phyloP scores from a whole-genome alignment of 2,797 vertebrate genomes.

The Novumbra hubbsi region DNA sequence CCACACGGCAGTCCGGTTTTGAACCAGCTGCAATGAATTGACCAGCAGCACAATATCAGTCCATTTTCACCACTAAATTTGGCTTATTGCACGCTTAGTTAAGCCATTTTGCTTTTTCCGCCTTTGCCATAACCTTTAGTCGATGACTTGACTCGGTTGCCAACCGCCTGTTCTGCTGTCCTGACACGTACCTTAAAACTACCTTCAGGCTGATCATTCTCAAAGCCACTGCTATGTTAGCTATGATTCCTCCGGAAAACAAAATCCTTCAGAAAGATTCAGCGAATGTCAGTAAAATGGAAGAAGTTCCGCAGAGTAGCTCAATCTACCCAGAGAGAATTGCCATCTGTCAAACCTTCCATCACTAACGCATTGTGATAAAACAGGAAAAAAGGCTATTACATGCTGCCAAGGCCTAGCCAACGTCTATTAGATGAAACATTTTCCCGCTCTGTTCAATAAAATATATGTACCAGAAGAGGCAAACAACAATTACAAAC shows the following conservation, averaged over 20 bases:
- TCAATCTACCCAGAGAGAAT: constrained; percentile 26
- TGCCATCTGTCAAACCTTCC: constrained; percentile 59
- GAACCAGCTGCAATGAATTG: not conserved
- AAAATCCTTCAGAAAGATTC: constrained; percentile 10
- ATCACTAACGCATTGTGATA: constrained; percentile 38
- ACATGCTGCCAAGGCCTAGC: constrained; percentile 19
- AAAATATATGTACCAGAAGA: not conserved
- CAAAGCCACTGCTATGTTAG: constrained; percentile 18
- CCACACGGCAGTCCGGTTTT: not conserved
- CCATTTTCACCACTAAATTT: not conserved
- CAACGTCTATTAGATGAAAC: constrained; percentile 13
- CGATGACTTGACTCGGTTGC: not conserved
- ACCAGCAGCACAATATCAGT: not conserved
- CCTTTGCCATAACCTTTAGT: not conserved
- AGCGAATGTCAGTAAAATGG: constrained; percentile 52
- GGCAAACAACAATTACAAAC: not conserved
- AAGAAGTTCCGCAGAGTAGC: constrained; percentile 32
- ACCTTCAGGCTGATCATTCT: constrained; percentile 11
- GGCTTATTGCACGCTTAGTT: not conserved
- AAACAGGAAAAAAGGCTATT: not conserved
- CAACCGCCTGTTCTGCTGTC: not conserved
- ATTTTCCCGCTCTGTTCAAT: not conserved
- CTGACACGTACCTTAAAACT: constrained; percentile 21
- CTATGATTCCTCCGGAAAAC: not conserved
- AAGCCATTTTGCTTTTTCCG: not conserved